Evolutionary conservation across 2,888 invertebrate species (phyloP).

Genomic region (Kuschelorhynchus macadamiae): DNA sequence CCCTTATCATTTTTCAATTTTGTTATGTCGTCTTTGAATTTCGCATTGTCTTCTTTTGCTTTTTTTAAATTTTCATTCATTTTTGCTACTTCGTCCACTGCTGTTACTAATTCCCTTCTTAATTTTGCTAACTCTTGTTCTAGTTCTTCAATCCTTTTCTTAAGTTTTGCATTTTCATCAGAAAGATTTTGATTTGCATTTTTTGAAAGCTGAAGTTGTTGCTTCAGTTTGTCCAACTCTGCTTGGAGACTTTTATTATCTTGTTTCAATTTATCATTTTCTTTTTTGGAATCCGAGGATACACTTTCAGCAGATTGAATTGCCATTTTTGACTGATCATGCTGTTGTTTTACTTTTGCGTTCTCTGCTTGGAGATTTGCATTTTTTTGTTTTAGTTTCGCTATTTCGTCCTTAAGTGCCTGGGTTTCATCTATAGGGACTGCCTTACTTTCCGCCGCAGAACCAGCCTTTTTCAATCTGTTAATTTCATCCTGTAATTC

Average conservation of each 20-base stretch:
- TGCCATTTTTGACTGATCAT: constrained; percentile 28
- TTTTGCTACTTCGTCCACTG: constrained; percentile 14
- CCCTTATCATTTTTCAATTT: constrained; percentile 17
- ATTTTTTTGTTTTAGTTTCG: constrained; percentile 38
- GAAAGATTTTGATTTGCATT: constrained; percentile 1
- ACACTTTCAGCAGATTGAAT: constrained; percentile 13
- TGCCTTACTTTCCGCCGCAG: constrained; percentile 6
- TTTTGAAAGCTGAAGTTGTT: constrained; percentile 19
- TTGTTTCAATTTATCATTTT: constrained; percentile 33
- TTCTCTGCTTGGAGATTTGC: constrained; percentile 47
- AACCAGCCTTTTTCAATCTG: constrained; percentile 37
- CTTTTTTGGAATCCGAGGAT: constrained; percentile 33
- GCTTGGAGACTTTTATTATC: constrained; percentile 12
- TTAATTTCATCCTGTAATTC: constrained; percentile 46
- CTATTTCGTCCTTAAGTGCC: constrained; percentile 41
- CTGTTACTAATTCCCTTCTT: constrained; percentile 29
- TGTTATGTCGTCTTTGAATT: constrained; percentile 4
- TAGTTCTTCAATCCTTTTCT: constrained; percentile 36
- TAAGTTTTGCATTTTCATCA: constrained; percentile 44
- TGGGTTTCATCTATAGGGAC: constrained; percentile 8
- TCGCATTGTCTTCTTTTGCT: constrained; percentile 11
- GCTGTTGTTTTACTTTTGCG: constrained; percentile 34
- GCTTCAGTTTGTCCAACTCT: constrained; percentile 25
- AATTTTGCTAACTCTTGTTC: constrained; percentile 31
- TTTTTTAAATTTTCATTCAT: constrained; percentile 20